These are phyloP conservation scores for Tupiocoris notatus DNA, from an alignment of 2,888 invertebrate species.

Conservation along the genomic window DNA sequence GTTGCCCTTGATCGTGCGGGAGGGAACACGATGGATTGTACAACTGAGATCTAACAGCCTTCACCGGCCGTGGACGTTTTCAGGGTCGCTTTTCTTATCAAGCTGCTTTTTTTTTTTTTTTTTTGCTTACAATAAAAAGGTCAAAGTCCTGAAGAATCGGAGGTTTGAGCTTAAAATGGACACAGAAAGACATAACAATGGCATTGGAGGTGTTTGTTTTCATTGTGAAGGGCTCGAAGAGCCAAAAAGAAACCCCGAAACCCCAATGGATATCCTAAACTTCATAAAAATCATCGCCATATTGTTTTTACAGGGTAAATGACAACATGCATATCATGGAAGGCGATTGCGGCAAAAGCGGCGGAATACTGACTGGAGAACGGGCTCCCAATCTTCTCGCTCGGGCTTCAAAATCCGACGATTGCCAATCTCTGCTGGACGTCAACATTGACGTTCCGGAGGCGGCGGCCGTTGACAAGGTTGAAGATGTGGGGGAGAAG, in stretches of 20 bases:
- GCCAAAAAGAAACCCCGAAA: neutral
- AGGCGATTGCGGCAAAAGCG: constrained; percentile 52
- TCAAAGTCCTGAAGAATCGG: too few species aligned
- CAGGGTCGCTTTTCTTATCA: neutral
- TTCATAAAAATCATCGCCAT: too few species aligned
- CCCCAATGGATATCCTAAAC: too few species aligned
- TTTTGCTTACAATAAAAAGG: too few species aligned
- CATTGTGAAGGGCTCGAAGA: too few species aligned
- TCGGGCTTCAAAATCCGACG: constrained; percentile 5
- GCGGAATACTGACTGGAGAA: constrained; percentile 43
- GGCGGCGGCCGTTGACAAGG: neutral
- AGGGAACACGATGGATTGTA: neutral
- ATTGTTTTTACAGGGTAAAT: constrained; percentile 59
- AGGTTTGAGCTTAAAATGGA: too few species aligned
- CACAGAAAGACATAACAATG: too few species aligned
- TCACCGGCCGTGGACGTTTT: neutral
- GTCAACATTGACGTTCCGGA: constrained; percentile 7
- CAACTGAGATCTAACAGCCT: neutral
- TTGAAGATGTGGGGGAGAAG: neutral
- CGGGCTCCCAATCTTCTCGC: constrained; percentile 43
- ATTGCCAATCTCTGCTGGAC: neutral
- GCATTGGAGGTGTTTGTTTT: too few species aligned
- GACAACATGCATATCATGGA: constrained; percentile 65
- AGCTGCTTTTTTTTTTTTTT: neutral
- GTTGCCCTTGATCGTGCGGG: neutral